Conservation (phyloP, 2,113 vertebrate species). For the Hucho hucho region DNA sequence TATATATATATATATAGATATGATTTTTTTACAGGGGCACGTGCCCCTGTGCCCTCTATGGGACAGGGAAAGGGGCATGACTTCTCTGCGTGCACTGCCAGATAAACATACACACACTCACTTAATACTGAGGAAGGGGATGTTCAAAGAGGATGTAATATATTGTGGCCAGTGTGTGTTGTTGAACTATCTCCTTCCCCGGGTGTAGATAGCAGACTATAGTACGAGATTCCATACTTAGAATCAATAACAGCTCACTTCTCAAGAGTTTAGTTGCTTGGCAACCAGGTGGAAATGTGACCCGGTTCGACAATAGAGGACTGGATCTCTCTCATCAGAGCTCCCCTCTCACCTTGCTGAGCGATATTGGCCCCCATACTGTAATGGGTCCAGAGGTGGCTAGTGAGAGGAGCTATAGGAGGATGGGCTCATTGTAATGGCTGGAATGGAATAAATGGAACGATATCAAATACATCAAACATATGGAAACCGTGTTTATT, state of each 20-base stretch:
- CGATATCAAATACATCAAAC: too few species aligned
- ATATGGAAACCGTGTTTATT: too few species aligned
- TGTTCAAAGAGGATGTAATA: neutral
- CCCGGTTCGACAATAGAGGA: slow-evolving; percentile 37
- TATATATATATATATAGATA: too few species aligned
- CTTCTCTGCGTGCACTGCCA: neutral
- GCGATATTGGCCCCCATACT: slow-evolving; percentile 37
- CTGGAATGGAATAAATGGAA: too few species aligned
- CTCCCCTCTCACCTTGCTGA: slow-evolving; percentile 40
- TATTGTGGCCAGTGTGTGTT: slow-evolving; percentile 3
- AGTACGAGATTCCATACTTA: slow-evolving; percentile 19
- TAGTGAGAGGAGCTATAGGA: too few species aligned
- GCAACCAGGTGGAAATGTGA: slow-evolving; percentile 54
- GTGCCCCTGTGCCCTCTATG: too few species aligned
- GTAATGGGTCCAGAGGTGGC: neutral
- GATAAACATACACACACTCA: slow-evolving; percentile 1
- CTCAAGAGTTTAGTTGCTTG: slow-evolving; percentile 58
- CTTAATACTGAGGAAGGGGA: neutral
- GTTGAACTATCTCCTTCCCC: neutral
- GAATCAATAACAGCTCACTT: slow-evolving; percentile 42
- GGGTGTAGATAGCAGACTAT: neutral
- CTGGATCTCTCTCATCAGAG: slow-evolving; percentile 53
- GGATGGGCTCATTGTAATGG: too few species aligned
- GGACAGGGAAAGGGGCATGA: too few species aligned
- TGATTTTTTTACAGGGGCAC: too few species aligned